Conservation (phyloP, 1,140 invertebrate species). For the Meloidogyne exigua region DNA sequence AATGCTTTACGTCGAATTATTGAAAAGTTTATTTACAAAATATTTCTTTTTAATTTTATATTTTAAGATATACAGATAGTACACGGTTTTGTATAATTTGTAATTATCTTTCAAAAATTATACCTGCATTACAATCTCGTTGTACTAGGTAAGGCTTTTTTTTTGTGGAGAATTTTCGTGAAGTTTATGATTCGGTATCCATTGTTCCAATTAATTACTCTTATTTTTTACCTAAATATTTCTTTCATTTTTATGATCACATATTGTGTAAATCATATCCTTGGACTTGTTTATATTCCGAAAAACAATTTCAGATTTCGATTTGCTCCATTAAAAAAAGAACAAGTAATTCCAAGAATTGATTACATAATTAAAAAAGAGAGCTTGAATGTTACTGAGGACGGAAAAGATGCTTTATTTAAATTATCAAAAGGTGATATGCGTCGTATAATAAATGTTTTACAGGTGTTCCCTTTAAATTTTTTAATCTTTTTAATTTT, state of each 20-base stretch:
- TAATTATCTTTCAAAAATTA: constrained; percentile 97
- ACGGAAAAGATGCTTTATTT: constrained; percentile 85
- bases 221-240: too few species aligned
- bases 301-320: constrained; percentile 71
- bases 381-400: constrained; percentile 79
- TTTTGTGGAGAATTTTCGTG: not conserved
- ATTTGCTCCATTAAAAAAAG: constrained; percentile 80
- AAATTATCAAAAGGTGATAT: constrained; percentile 92
- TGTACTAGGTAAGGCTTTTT: constrained; percentile 77
- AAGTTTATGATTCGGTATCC: not conserved
- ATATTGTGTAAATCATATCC: too few species aligned
- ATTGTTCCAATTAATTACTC: too few species aligned
- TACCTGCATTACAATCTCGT: constrained; percentile 92
- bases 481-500: constrained; percentile 5
- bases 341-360: constrained; percentile 85
- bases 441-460: constrained; percentile 90
- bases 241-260: too few species aligned
- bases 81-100: constrained; percentile 97
- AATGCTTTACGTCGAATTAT: constrained; percentile 91
- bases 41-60: not conserved
- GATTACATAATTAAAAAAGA: constrained; percentile 81
- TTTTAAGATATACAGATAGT: constrained; percentile 97
- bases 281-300: too few species aligned
- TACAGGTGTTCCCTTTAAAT: constrained; percentile 67
- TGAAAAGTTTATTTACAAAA: constrained; percentile 27